Base-by-base conservation (phyloP, 2,113 vertebrate species). In the Nothobranchius kuhntae region DNA sequence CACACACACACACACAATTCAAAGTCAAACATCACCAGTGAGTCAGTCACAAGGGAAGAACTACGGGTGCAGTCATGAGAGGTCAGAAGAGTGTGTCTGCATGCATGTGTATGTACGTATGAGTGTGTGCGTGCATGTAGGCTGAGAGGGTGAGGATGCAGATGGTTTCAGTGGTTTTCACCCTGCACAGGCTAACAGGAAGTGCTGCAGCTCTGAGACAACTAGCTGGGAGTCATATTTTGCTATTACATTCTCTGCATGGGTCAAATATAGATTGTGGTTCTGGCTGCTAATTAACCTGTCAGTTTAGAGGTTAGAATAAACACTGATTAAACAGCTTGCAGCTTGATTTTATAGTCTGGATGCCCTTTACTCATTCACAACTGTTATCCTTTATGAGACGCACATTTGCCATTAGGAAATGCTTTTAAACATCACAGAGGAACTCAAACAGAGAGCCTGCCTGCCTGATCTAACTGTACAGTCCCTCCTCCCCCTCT, bases 1-100 rank as follows among this genome's bases (percentile, higher is more conserved):
- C 38, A 8, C 38, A 8, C 38, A 8, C 38, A 8, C 38, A 8
- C 38, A 8, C 38, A 7, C 45, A 66, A 75, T 82, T 71, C 50
- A 53, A 78, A 65, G 77, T 82, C 84, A 84, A 88, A 89, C 83
- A 79, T 75, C 84, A 82, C 57, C 73, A 65, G 61, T 86, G 86
- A 89, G 84, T 88, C 86, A 53, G 70, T 52, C 77, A 61, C 73
- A 77, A 75, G 76, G 74, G 84, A 83, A 78, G 77, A 77, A 7
- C 58, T 67, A 50, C 26, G 26, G 24, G 59, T 44, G 66, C 58
- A 75, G 57, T 67, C 38, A 53, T 40, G 21, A 51, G 24, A 75
- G 77, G 77, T 83, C 77, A 73, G 53, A 9, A 7, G 24, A 61
- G 56, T 73, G 67, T 60, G 48, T 38, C 38, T 21, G 21, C 21